phyloP scores from a whole-genome alignment of 2,113 vertebrate genomes.

The Brachirus orientalis region DNA sequence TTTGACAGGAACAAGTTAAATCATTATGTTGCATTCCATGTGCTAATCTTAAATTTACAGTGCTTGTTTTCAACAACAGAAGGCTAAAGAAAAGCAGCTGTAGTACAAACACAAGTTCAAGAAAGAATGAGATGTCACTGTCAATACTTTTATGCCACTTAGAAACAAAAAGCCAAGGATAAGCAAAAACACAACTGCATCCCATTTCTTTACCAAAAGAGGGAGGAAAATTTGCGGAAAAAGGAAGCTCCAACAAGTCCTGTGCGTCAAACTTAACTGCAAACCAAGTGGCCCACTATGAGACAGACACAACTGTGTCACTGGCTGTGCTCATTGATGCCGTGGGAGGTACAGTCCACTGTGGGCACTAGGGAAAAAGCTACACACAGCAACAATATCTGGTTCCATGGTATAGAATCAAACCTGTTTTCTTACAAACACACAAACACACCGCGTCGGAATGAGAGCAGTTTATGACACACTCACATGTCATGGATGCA shows the following conservation, averaged over 20 bases:
- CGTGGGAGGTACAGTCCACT: conserved; percentile 21
- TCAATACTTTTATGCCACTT: no score
- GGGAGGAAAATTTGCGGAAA: no score
- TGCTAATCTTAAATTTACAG: conserved; percentile 14
- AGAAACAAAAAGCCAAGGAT: no score
- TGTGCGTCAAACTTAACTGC: conserved; percentile 9
- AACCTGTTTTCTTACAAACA: no score
- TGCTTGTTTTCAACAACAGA: no score
- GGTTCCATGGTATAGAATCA: conserved; percentile 1
- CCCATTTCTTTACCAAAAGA: no score
- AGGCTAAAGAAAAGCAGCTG: conserved; percentile 21
- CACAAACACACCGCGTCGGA: no score
- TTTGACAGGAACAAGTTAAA: conserved; percentile 9
- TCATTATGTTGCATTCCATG: background rate
- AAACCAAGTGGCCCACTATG: conserved; percentile 60
- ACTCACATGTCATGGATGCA: background rate
- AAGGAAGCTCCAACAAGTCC: no score
- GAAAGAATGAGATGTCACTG: no score
- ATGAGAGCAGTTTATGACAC: background rate
- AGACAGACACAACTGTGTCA: conserved; percentile 67
- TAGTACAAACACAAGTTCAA: conserved; percentile 39
- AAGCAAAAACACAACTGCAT: no score
- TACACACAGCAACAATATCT: conserved; percentile 28
- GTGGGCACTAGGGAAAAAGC: conserved; percentile 8
- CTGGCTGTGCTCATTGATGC: conserved; percentile 22